Evolutionary conservation across 2,888 invertebrate species (phyloP).

Genomic region (Orgyia antiqua): DNA sequence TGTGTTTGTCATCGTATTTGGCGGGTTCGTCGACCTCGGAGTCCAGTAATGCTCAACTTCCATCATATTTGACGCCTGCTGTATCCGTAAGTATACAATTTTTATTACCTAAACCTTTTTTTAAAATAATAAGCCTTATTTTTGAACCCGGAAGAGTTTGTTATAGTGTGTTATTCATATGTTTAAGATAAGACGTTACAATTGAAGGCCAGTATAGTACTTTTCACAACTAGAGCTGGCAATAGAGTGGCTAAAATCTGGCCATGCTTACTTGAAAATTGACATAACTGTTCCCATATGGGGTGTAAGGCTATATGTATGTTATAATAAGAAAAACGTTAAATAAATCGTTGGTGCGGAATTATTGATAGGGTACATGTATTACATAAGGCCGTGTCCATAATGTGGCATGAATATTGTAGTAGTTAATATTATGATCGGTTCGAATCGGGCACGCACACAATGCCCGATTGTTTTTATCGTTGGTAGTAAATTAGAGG

Average conservation of each 20-base stretch:
- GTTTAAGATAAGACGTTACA: too few species aligned
- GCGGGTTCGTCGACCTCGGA: slow-evolving; percentile 59
- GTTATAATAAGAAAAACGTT: slow-evolving; percentile 1
- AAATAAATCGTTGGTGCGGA: slow-evolving; percentile 33
- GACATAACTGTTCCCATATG: too few species aligned
- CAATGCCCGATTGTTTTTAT: slow-evolving; percentile 64
- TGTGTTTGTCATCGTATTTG: slow-evolving; percentile 56
- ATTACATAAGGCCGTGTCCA: slow-evolving; percentile 54
- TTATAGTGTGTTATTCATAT: too few species aligned
- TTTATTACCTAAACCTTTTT: too few species aligned
- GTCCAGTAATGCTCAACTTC: slow-evolving; percentile 64
- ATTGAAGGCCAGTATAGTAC: too few species aligned
- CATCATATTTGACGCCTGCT: slow-evolving; percentile 72
- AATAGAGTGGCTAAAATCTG: too few species aligned
- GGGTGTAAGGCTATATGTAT: too few species aligned
- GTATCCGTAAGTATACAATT: slow-evolving; percentile 64
- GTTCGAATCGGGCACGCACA: slow-evolving; percentile 43
- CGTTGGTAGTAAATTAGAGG: slow-evolving; percentile 69
- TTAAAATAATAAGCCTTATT: too few species aligned
- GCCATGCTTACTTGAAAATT: too few species aligned
- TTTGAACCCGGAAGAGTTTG: too few species aligned
- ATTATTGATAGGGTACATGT: slow-evolving; percentile 50
- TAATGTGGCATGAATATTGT: slow-evolving; percentile 61
- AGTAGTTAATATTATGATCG: slow-evolving; percentile 43
- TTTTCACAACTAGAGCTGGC: too few species aligned